Conservation (phyloP, 2,797 vertebrate species). For the Lophius americanus region DNA sequence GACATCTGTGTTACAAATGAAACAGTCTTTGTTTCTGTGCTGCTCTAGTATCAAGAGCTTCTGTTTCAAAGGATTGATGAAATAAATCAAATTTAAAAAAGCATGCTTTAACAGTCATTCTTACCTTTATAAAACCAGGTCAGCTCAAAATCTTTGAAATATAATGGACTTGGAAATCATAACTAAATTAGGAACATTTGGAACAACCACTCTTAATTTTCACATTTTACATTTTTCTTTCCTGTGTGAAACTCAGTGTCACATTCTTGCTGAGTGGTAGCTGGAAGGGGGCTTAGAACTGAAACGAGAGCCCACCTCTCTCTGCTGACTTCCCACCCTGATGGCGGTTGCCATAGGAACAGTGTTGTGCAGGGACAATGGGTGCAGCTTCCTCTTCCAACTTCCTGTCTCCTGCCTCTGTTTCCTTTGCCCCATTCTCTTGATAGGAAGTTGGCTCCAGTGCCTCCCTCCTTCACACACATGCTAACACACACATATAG, state of each 20-base stretch:
- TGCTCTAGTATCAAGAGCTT: too few species aligned
- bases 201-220: too few species aligned
- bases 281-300: slow-evolving; percentile 45
- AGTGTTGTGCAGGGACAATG: slow-evolving; percentile 86
- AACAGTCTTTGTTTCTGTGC: neutral
- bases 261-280: slow-evolving; percentile 33
- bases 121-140: too few species aligned
- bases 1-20: neutral
- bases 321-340: slow-evolving; percentile 61
- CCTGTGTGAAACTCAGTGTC: neutral
- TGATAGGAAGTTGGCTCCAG: slow-evolving; percentile 84
- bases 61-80: too few species aligned
- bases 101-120: too few species aligned
- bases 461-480: slow-evolving; percentile 37
- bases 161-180: too few species aligned
- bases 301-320: slow-evolving; percentile 43
- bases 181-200: too few species aligned
- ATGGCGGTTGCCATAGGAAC: slow-evolving; percentile 80
- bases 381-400: slow-evolving; percentile 91
- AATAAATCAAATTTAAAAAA: neutral
- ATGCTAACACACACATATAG: slow-evolving; percentile 17
- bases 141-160: too few species aligned
- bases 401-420: slow-evolving; percentile 91
- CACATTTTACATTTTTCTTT: too few species aligned
- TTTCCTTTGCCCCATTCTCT: slow-evolving; percentile 90